phyloP scores from a whole-genome alignment of 1,140 invertebrate genomes.

The Streblospio benedicti region DNA sequence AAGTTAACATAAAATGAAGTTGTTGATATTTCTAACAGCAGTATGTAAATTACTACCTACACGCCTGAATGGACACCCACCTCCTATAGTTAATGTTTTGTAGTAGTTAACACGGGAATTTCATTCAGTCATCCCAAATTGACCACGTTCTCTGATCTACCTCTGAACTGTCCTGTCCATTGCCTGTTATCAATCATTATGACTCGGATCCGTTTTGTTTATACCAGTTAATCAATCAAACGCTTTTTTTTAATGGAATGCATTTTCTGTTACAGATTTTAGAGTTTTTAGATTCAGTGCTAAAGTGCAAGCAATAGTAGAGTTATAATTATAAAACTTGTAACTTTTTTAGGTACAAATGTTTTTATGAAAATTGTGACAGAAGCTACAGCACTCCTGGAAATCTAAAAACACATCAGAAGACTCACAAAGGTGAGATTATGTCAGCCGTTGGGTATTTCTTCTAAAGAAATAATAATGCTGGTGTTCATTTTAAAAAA shows the following conservation, averaged over 20 bases:
- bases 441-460: conserved; percentile 12
- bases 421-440: conserved; percentile 81
- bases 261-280: conserved; percentile 7
- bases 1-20: no score
- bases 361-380: conserved; percentile 79
- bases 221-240: background rate
- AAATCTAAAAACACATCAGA: conserved; percentile 88
- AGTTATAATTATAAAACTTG: conserved; percentile 3
- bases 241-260: no score
- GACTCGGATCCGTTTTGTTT: background rate
- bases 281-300: background rate
- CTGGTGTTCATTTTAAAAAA: background rate
- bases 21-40: no score
- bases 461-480: conserved; percentile 4
- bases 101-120: no score
- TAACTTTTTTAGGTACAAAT: conserved; percentile 46
- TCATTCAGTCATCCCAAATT: no score
- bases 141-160: no score
- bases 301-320: background rate
- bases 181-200: background rate
- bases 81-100: no score
- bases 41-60: no score
- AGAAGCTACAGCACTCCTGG: conserved; percentile 88
- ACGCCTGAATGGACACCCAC: no score
- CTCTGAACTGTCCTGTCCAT: background rate